Conservation (phyloP, 2,797 vertebrate genomes). For the Hyperoplus lanceolatus region DNA sequence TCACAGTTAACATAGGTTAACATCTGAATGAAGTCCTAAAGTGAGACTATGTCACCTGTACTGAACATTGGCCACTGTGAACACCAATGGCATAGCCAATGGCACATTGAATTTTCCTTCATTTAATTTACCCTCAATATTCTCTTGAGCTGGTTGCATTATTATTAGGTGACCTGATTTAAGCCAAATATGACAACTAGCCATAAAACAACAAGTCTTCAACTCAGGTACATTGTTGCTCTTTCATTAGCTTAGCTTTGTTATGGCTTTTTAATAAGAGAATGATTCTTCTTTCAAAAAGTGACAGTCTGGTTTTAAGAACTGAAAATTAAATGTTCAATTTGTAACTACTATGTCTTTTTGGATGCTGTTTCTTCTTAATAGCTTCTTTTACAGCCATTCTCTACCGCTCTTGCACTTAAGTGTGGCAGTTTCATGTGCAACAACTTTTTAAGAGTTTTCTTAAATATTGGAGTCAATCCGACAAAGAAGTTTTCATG, state of each 20-base stretch:
- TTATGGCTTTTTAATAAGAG: background rate
- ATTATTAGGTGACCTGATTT: background rate
- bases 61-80: constrained; percentile 28
- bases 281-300: background rate
- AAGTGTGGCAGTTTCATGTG: too few relatives aligned
- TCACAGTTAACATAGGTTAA: background rate
- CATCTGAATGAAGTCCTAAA: constrained; percentile 10
- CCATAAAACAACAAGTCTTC: background rate
- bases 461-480: too few relatives aligned
- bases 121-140: background rate
- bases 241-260: background rate
- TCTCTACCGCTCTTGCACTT: background rate
- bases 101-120: background rate
- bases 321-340: background rate
- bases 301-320: constrained; percentile 14
- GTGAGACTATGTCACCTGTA: constrained; percentile 19
- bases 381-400: background rate
- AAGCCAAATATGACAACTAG: background rate
- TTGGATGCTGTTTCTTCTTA: background rate
- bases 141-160: background rate
- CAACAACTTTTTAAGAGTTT: too few relatives aligned
- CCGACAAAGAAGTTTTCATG: too few relatives aligned
- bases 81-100: background rate
- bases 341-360: background rate
- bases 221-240: background rate